These are phyloP conservation scores for Clistopyga incitator DNA, from an alignment of 2,888 invertebrate species.

Conservation along the genomic window DNA sequence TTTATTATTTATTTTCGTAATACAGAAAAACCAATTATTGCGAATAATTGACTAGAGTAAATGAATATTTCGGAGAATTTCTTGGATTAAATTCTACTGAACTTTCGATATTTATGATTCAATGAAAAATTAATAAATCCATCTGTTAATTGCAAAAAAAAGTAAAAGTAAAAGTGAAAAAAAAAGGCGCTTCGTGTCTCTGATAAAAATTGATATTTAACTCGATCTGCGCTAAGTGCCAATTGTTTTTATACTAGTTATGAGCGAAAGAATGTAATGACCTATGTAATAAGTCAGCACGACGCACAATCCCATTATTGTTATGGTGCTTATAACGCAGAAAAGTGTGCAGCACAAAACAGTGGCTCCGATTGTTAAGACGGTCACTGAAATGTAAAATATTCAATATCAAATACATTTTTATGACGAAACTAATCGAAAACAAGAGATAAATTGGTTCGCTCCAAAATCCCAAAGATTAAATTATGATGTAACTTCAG, in stretches of 20 bases:
- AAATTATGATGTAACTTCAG: not conserved
- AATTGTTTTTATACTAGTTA: constrained; percentile 48
- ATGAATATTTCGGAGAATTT: too few relatives aligned
- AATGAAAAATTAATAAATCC: too few relatives aligned
- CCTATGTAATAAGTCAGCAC: constrained; percentile 52
- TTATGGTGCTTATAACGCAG: constrained; percentile 60
- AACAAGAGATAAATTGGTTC: not conserved
- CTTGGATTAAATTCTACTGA: too few relatives aligned
- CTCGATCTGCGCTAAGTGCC: constrained; percentile 2
- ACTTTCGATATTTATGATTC: too few relatives aligned
- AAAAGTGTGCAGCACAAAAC: constrained; percentile 67
- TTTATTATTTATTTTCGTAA: too few relatives aligned
- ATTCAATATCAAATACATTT: not conserved
- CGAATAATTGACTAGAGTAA: too few relatives aligned
- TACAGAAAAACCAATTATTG: too few relatives aligned
- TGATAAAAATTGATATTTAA: not conserved
- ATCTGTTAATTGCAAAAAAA: too few relatives aligned
- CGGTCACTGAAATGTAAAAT: constrained; percentile 58
- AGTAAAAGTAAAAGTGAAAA: too few relatives aligned
- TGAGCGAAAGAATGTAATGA: constrained; percentile 53
- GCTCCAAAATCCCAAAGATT: not conserved
- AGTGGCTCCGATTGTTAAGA: constrained; percentile 64
- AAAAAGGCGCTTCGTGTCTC: too few relatives aligned
- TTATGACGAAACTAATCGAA: not conserved
- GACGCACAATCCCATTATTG: constrained; percentile 60